Base-by-base conservation (phyloP, 1,140 invertebrate genomes). In the Orchestia grillus region DNA sequence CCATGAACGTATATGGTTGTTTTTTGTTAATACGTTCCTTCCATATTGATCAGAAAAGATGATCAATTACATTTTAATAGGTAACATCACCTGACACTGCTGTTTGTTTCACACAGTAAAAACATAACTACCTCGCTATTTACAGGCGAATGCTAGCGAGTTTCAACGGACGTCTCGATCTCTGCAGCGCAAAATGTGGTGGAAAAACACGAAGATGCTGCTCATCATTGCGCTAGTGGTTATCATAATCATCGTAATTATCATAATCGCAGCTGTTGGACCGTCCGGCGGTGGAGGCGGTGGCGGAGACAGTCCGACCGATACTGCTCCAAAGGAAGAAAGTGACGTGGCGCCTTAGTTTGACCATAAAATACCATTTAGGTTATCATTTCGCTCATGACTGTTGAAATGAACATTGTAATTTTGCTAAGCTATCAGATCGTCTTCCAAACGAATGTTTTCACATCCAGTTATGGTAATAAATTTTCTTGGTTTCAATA, bases 141-240 rank as follows among this genome's bases (percentile, higher is more conserved):
- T 94, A 44, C 96, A 96, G 96, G 96, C 42, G 44, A 96, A 96
- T 53, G 96, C 96, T 28, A 97, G 92, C 28, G 95, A 96, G 87
- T 97, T 97, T 96, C 97, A 97, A 87, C 96, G 96, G 36, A 97
- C 97, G 0, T 97, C 97, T 0, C 96, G 95, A 3, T 96, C 96
- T 44, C 96, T 97, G 87, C 97, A 97, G 94, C 96, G 96, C 94
- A 97, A 97, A 94, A 97, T 97, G 96, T 97, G 97, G 97, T 97
- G 97, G 97, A 96, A 97, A 96, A 97, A 97, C 96, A 95, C 97
- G 23, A 97, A 97, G 96, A 97, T 97, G 97, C 97, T 96, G 95
- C 94, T 97, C 43, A 97, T 97, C 90, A 96, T 97, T 44, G 97
- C 96, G 4, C 95, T 95, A 41, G 96, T 97, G 41, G 45, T 97